Evolutionary conservation across 2,113 vertebrate species (phyloP).

Genomic region (Pseudorasbora parva): DNA sequence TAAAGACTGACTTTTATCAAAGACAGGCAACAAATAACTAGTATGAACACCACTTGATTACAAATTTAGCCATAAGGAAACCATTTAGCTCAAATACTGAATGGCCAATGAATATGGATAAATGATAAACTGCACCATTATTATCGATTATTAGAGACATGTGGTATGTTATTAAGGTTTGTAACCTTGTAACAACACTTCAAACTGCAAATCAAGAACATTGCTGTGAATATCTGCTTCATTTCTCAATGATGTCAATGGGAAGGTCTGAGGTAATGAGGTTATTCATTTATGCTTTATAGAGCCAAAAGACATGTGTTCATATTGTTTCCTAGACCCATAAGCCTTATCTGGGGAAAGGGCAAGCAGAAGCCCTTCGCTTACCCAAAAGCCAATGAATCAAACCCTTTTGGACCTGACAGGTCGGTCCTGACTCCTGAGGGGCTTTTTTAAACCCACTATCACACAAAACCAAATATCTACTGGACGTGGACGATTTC

Average conservation of each 20-base stretch:
- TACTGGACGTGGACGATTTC: neutral
- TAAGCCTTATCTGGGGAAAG: conserved; percentile 23
- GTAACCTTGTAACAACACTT: neutral
- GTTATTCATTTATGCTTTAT: conserved; percentile 34
- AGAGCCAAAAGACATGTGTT: conserved; percentile 31
- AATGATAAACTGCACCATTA: neutral
- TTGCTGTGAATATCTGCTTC: neutral
- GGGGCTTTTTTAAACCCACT: conserved; percentile 25
- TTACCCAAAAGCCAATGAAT: conserved; percentile 22
- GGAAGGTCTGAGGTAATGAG: conserved; percentile 17
- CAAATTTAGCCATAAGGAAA: neutral
- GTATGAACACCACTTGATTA: conserved; percentile 17
- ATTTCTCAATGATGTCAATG: conserved; percentile 24
- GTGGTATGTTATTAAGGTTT: neutral
- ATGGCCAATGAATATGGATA: neutral
- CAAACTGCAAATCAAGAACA: conserved; percentile 1
- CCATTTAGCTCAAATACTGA: neutral
- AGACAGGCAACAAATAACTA: neutral
- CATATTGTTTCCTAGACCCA: conserved; percentile 23
- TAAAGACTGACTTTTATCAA: neutral
- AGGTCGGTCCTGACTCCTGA: neutral
- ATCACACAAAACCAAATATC: conserved; percentile 26
- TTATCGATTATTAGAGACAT: neutral
- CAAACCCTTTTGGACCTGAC: conserved; percentile 25
- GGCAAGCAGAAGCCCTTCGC: conserved; percentile 16